Percentiles rank a stretch among this genome's conserved stretches.
phyloP scores from a whole-genome alignment of 2,113 vertebrate species.

The Scophthalmus maximus region DNA sequence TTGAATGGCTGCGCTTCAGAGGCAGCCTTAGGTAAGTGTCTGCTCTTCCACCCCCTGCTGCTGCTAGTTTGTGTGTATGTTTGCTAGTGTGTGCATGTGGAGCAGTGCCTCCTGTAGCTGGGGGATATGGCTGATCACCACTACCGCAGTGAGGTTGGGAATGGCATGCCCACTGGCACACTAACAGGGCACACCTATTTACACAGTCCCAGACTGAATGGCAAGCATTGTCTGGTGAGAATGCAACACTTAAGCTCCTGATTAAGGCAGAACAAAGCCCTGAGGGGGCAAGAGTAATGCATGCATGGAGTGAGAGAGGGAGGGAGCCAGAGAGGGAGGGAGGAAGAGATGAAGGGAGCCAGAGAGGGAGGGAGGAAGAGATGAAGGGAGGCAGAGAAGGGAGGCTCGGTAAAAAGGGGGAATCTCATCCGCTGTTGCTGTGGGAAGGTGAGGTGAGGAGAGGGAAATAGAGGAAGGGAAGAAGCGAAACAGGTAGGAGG shows the following conservation, averaged over 20 bases:
- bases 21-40: slow-evolving; percentile 57
- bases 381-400: slow-evolving; percentile 49
- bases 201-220: slow-evolving; percentile 76
- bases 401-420: slow-evolving; percentile 52
- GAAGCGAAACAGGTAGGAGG: slow-evolving; percentile 27
- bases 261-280: slow-evolving; percentile 82
- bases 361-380: slow-evolving; percentile 46
- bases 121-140: slow-evolving; percentile 67
- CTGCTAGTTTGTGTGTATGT: slow-evolving; percentile 46
- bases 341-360: slow-evolving; percentile 51
- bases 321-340: slow-evolving; percentile 48
- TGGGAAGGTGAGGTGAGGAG: slow-evolving; percentile 43
- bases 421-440: slow-evolving; percentile 70
- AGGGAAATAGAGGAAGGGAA: slow-evolving; percentile 33
- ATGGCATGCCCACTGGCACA: slow-evolving; percentile 74
- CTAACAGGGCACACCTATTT: slow-evolving; percentile 81
- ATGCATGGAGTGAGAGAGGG: slow-evolving; percentile 57
- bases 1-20: slow-evolving; percentile 70
- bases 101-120: slow-evolving; percentile 61
- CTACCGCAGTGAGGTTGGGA: slow-evolving; percentile 65
- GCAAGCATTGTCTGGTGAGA: slow-evolving; percentile 78
- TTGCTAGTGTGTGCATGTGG: slow-evolving; percentile 44
- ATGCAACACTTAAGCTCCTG: slow-evolving; percentile 82
- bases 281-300: slow-evolving; percentile 71
- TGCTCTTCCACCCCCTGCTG: slow-evolving; percentile 69